Conservation (phyloP, 2,113 vertebrate species). For the Leptobrachium leishanense region DNA sequence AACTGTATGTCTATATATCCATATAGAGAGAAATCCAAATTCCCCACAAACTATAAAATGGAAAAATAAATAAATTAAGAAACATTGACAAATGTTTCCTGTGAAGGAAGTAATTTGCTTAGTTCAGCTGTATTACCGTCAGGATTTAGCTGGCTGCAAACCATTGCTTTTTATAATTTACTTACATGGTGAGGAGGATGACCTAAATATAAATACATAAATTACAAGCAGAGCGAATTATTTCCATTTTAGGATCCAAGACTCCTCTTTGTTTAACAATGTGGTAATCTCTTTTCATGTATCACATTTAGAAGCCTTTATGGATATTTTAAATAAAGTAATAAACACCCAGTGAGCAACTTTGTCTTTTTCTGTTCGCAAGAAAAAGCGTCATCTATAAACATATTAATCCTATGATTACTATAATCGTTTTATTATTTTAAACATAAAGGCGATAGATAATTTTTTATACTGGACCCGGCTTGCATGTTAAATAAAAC, state of each 20-base stretch:
- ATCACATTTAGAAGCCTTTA: too few relatives aligned
- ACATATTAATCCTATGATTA: too few relatives aligned
- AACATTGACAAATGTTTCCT: constrained; percentile 60
- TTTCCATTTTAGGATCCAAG: constrained; percentile 44
- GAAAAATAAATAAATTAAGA: constrained; percentile 61
- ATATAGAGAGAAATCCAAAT: too few relatives aligned
- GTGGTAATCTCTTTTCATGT: neutral
- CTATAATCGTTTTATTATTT: too few relatives aligned
- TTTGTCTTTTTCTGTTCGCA: too few relatives aligned
- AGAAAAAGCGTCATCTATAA: too few relatives aligned
- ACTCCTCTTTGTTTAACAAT: constrained; percentile 31
- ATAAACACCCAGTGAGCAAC: too few relatives aligned
- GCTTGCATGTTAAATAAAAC: too few relatives aligned
- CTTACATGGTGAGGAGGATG: constrained; percentile 11
- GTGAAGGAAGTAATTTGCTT: constrained; percentile 62
- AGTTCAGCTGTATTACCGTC: constrained; percentile 56
- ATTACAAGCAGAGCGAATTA: constrained; percentile 23
- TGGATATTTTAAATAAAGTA: too few relatives aligned
- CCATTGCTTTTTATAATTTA: constrained; percentile 8
- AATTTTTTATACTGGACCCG: too few relatives aligned
- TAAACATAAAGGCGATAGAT: too few relatives aligned
- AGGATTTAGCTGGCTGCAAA: constrained; percentile 12
- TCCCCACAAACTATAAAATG: constrained; percentile 27
- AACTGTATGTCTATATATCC: too few relatives aligned
- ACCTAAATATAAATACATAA: constrained; percentile 30